A percentile compares a stretch with the other conserved stretches of the same genome.
Conservation (phyloP, 1,140 invertebrate species). For the Zaprionus tsacasi region DNA sequence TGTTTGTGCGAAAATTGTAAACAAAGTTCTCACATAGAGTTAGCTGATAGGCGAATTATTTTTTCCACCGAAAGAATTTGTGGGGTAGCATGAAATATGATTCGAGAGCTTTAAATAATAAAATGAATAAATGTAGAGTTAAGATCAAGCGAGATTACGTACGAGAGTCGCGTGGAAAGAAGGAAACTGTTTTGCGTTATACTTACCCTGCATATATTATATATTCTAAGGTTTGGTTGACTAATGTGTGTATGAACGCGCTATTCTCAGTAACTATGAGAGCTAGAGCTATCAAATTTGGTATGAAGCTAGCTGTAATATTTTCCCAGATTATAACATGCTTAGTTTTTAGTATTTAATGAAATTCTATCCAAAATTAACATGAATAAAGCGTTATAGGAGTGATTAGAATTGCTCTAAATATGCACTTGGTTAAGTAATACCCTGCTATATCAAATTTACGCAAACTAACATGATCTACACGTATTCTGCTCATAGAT, state of each 20-base stretch:
- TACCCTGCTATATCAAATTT: background rate
- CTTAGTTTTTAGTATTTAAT: too few relatives aligned
- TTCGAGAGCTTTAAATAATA: constrained; percentile 7
- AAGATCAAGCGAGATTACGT: constrained; percentile 1
- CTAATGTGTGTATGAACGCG: background rate
- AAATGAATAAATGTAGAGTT: background rate
- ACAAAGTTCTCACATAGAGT: constrained; percentile 29
- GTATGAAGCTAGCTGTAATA: background rate
- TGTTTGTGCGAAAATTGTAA: constrained; percentile 38
- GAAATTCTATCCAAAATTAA: background rate
- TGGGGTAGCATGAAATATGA: constrained; percentile 9
- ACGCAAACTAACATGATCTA: background rate
- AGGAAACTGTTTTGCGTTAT: background rate
- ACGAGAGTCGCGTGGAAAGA: background rate
- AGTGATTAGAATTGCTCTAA: too few relatives aligned
- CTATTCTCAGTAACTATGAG: background rate
- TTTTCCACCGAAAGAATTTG: constrained; percentile 15
- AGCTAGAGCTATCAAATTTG: background rate
- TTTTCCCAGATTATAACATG: too few relatives aligned
- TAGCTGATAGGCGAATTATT: constrained; percentile 35
- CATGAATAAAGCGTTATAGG: too few relatives aligned
- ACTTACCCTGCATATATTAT: background rate
- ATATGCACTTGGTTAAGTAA: too few relatives aligned
- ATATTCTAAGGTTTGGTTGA: background rate
- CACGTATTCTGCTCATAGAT: background rate